phyloP scores from a whole-genome alignment of 2,888 invertebrate species.

The Spodoptera littoralis region DNA sequence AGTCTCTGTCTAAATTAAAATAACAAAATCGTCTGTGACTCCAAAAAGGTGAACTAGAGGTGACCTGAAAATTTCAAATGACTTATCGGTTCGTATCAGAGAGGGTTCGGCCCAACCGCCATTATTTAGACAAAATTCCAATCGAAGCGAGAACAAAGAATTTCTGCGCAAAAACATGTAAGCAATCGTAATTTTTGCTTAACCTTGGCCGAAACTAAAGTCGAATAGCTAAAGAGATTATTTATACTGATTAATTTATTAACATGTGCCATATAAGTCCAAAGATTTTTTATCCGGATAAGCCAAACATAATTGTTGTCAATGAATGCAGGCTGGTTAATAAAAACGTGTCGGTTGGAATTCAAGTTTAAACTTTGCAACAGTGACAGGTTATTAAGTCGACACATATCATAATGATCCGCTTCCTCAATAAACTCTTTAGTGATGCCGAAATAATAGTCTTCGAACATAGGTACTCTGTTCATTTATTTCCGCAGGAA shows the following conservation, averaged over 20 bases:
- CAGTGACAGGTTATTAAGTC: slow-evolving; percentile 34
- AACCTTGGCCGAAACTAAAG: not conserved
- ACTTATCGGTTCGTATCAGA: not conserved
- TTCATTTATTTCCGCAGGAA: slow-evolving; percentile 36
- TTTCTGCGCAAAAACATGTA: slow-evolving; percentile 1
- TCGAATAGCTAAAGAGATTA: slow-evolving; percentile 2
- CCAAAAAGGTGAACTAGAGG: slow-evolving; percentile 12
- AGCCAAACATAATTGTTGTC: slow-evolving; percentile 12
- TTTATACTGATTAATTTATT: not conserved
- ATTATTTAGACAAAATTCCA: not conserved
- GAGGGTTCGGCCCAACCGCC: not conserved
- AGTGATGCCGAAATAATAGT: slow-evolving; percentile 29
- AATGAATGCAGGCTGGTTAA: slow-evolving; percentile 22
- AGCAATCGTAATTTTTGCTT: slow-evolving; percentile 2
- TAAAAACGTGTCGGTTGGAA: slow-evolving; percentile 32
- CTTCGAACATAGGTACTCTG: slow-evolving; percentile 1
- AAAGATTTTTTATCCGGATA: slow-evolving; percentile 20
- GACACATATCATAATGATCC: slow-evolving; percentile 34
- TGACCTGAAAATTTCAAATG: slow-evolving; percentile 10
- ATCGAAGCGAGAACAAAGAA: slow-evolving; percentile 1
- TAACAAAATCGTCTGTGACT: slow-evolving; percentile 6
- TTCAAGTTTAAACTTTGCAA: slow-evolving; percentile 33
- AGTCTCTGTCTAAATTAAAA: slow-evolving; percentile 7
- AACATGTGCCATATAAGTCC: not conserved
- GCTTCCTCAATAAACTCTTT: slow-evolving; percentile 38